These are phyloP conservation scores for Clostera curtula DNA, from an alignment of 2,888 invertebrate genomes.

Conservation along the genomic window DNA sequence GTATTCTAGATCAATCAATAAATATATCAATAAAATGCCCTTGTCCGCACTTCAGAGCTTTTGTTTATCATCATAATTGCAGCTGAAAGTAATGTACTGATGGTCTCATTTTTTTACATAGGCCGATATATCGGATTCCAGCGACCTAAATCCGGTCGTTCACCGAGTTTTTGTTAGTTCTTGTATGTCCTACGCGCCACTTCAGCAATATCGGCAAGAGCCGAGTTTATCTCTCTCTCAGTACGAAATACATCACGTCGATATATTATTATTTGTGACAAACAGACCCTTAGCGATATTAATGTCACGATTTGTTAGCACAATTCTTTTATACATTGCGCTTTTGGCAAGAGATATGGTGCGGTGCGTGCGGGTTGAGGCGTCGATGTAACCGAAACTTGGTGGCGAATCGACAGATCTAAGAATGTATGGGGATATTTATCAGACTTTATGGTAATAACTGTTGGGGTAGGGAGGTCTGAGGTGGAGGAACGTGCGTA, in stretches of 20 bases:
- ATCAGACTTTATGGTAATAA: slow-evolving; percentile 51
- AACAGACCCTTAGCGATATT: slow-evolving; percentile 14
- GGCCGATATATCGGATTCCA: too few relatives aligned
- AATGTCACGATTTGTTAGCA: slow-evolving; percentile 10
- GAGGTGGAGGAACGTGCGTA: slow-evolving; percentile 1
- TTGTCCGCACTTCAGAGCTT: too few relatives aligned
- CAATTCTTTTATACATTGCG: slow-evolving; percentile 17
- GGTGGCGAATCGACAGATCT: slow-evolving; percentile 27
- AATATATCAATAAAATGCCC: too few relatives aligned
- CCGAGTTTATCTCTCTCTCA: slow-evolving; percentile 5
- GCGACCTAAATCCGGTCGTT: too few relatives aligned
- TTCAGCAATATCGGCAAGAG: too few relatives aligned
- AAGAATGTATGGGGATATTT: slow-evolving; percentile 40
- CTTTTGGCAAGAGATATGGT: slow-evolving; percentile 8
- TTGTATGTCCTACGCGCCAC: too few relatives aligned
- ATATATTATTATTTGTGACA: slow-evolving; percentile 18
- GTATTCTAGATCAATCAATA: too few relatives aligned
- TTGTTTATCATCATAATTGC: too few relatives aligned
- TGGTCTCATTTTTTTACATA: too few relatives aligned
- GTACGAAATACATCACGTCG: slow-evolving; percentile 10
- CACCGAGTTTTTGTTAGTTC: too few relatives aligned
- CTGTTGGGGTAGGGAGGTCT: slow-evolving; percentile 13
- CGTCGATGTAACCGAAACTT: slow-evolving; percentile 17
- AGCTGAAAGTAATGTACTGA: too few relatives aligned
- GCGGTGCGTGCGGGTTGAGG: slow-evolving; percentile 6